Conservation (phyloP, 2,888 invertebrate genomes). For the Sarcophaga caerulescens region DNA sequence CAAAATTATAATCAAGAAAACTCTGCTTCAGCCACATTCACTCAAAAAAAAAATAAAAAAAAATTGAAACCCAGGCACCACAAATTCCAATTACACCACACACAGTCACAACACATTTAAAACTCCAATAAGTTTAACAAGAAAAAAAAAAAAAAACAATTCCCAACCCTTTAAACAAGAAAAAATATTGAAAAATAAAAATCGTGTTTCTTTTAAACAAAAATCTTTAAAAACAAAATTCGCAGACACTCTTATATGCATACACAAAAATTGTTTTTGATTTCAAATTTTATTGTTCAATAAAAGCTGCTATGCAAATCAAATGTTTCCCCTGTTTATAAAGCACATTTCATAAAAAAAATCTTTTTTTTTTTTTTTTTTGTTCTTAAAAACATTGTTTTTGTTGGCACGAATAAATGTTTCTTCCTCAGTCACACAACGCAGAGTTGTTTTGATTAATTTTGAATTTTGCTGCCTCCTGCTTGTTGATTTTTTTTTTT, state of each 20-base stretch:
- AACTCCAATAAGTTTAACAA: neutral
- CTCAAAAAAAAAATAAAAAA: constrained; percentile 29
- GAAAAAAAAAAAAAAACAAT: no score
- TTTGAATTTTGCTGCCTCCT: constrained; percentile 70
- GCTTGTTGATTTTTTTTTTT: constrained; percentile 19
- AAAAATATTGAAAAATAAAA: neutral
- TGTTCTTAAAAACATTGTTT: no score
- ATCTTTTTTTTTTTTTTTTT: no score
- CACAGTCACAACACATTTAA: constrained; percentile 8
- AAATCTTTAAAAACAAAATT: neutral
- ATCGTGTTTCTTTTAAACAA: neutral
- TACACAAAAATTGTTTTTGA: neutral
- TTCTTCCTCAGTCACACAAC: constrained; percentile 64
- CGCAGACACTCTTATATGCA: neutral
- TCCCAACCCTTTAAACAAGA: neutral
- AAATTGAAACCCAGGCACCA: constrained; percentile 27
- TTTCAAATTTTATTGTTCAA: neutral
- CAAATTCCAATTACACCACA: constrained; percentile 27
- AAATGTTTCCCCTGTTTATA: constrained; percentile 7
- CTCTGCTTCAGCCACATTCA: constrained; percentile 73
- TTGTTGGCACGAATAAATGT: no score
- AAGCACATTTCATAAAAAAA: neutral
- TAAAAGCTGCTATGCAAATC: neutral
- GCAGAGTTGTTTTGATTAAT: constrained; percentile 79
- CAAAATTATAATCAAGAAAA: constrained; percentile 78